Evolutionary conservation across 2,888 invertebrate genomes (phyloP).

Genomic region (Leptarthrus brevirostris): DNA sequence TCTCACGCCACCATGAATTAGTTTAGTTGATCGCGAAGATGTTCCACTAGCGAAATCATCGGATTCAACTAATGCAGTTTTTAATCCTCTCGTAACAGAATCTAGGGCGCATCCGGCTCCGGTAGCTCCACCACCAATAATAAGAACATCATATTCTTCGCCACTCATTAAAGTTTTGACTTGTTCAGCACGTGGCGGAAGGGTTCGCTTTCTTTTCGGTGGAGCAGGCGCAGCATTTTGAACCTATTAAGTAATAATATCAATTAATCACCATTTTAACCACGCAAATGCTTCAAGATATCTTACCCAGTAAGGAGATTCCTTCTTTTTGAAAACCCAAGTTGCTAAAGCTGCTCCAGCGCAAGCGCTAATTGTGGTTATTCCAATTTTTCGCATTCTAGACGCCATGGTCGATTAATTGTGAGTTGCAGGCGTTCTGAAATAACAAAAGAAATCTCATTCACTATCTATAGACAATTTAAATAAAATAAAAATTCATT

Average conservation of each 20-base stretch:
- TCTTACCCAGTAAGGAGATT: constrained; percentile 60
- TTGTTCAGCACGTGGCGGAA: constrained; percentile 85
- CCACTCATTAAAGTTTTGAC: constrained; percentile 81
- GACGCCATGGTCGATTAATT: constrained; percentile 63
- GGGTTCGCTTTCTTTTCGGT: constrained; percentile 73
- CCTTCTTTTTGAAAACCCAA: constrained; percentile 62
- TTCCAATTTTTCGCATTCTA: constrained; percentile 64
- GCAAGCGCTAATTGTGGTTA: constrained; percentile 65
- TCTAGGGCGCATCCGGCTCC: constrained; percentile 97
- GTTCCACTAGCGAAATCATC: constrained; percentile 98
- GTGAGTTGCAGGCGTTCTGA: too few species aligned
- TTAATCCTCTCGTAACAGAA: constrained; percentile 91
- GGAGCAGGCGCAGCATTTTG: constrained; percentile 62
- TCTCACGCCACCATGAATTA: constrained; percentile 98
- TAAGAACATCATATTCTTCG: constrained; percentile 88
- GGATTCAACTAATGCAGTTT: constrained; percentile 93
- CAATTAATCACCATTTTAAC: neutral
- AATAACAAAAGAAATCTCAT: too few species aligned
- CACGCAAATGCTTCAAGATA: neutral
- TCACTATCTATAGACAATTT: too few species aligned
- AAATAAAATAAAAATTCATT: too few species aligned
- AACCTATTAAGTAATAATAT: constrained; percentile 57
- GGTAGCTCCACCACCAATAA: constrained; percentile 98
- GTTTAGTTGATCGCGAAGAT: constrained; percentile 95
- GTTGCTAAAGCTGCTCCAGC: constrained; percentile 64